Evolutionary conservation across 1,140 invertebrate species (phyloP).

Genomic region (Sinonovacula constricta): DNA sequence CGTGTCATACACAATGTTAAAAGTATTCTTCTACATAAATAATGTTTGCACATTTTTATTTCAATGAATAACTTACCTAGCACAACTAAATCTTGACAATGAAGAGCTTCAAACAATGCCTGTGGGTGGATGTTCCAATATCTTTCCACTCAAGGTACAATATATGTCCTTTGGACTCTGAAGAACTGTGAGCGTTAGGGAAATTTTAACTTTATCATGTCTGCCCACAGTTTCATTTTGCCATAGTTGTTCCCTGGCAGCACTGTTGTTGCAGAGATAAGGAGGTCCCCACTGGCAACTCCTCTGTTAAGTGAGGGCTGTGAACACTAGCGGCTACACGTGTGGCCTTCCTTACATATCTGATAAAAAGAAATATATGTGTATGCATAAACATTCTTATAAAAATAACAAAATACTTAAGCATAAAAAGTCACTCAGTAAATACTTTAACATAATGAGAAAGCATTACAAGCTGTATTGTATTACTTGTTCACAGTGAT

Average conservation of each 20-base stretch:
- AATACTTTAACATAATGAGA: no score
- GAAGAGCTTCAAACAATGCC: neutral
- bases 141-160: neutral
- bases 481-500: no score
- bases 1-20: neutral
- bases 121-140: neutral
- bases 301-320: neutral
- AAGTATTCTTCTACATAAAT: no score
- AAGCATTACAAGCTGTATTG: no score
- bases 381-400: no score
- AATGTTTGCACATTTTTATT: neutral
- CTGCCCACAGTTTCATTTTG: no score
- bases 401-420: no score
- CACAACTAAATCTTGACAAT: neutral
- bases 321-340: neutral
- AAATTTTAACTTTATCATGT: neutral
- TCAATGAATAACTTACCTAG: neutral
- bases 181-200: neutral
- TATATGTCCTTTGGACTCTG: neutral
- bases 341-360: conserved; percentile 1
- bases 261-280: conserved; percentile 1
- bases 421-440: no score
- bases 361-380: no score
- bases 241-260: neutral
- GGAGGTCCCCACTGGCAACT: neutral